These are phyloP conservation scores for Eulemur rufifrons DNA, from an alignment of 2,113 vertebrate species.

Conservation along the genomic window DNA sequence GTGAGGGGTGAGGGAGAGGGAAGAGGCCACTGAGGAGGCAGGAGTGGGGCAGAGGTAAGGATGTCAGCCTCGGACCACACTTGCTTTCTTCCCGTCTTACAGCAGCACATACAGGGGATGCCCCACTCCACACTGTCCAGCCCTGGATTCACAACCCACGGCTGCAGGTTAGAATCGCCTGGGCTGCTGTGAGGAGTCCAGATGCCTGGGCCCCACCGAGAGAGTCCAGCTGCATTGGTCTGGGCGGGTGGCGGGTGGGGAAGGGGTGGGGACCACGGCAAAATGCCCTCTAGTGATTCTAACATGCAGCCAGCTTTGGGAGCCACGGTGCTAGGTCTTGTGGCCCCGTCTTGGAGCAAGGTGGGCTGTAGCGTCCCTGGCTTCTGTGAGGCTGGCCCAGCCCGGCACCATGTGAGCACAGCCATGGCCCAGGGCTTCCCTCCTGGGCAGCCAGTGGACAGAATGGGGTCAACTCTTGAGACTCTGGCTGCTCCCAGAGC, in stretches of 20 bases:
- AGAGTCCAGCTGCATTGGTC: not conserved
- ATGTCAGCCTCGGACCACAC: not conserved
- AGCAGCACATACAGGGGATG: not conserved
- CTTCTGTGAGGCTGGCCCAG: not conserved
- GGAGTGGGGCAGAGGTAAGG: not conserved
- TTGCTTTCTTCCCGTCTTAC: not conserved
- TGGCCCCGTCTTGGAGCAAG: not conserved
- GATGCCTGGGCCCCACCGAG: not conserved
- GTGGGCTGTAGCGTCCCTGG: not conserved
- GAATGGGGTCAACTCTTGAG: not conserved
- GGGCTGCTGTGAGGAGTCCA: not conserved
- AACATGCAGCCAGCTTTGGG: not conserved
- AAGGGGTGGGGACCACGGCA: not conserved
- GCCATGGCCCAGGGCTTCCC: too few relatives aligned
- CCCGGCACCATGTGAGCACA: too few relatives aligned
- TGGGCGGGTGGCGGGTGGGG: not conserved
- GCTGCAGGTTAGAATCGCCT: not conserved
- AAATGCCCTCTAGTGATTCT: not conserved
- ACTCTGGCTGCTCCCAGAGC: not conserved
- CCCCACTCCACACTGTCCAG: not conserved
- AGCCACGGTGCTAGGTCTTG: not conserved
- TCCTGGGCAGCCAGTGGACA: not conserved
- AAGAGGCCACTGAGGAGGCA: not conserved
- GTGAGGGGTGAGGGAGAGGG: not conserved
- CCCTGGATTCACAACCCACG: too few relatives aligned